These are phyloP conservation scores for Zoanthus solanderi DNA, from an alignment of 92 coral and sea anemone species.

Conservation along the genomic window DNA sequence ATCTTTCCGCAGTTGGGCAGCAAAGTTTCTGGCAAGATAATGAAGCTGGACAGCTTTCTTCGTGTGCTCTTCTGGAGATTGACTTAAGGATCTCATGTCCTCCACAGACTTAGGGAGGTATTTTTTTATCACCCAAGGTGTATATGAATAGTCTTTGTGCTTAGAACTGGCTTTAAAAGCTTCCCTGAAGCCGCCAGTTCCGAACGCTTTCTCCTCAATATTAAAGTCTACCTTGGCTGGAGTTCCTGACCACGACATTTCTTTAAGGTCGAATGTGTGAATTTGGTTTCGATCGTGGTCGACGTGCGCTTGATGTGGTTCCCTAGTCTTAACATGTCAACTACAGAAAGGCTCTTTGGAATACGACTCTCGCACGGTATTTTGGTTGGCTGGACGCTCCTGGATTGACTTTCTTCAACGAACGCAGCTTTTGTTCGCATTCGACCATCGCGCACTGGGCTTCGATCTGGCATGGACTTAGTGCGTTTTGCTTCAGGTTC, in stretches of 20 bases:
- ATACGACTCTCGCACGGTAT: constrained; percentile 30
- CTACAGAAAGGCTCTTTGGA: constrained; percentile 51
- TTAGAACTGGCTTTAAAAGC: constrained; percentile 57
- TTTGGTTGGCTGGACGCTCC: not conserved
- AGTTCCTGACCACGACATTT: constrained; percentile 40
- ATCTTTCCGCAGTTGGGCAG: constrained; percentile 15
- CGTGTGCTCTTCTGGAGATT: constrained; percentile 55
- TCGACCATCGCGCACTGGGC: constrained; percentile 32
- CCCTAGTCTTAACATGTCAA: constrained; percentile 62
- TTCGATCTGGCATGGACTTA: constrained; percentile 28
- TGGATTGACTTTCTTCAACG: constrained; percentile 21
- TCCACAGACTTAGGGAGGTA: constrained; percentile 48
- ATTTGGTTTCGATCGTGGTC: constrained; percentile 46
- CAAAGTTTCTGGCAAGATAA: constrained; percentile 46
- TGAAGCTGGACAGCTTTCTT: constrained; percentile 58
- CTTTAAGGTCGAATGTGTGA: constrained; percentile 47
- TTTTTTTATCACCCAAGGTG: constrained; percentile 56
- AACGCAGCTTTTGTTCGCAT: constrained; percentile 25
- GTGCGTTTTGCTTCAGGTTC: constrained; percentile 28
- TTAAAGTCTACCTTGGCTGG: constrained; percentile 43
- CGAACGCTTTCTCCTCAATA: constrained; percentile 41
- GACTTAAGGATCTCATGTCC: constrained; percentile 2
- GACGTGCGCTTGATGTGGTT: constrained; percentile 45
- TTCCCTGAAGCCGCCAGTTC: constrained; percentile 57
- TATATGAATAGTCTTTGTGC: constrained; percentile 20